Evolutionary conservation across 2,797 vertebrate genomes (phyloP).

Genomic region (Setipinna tenuifilis): DNA sequence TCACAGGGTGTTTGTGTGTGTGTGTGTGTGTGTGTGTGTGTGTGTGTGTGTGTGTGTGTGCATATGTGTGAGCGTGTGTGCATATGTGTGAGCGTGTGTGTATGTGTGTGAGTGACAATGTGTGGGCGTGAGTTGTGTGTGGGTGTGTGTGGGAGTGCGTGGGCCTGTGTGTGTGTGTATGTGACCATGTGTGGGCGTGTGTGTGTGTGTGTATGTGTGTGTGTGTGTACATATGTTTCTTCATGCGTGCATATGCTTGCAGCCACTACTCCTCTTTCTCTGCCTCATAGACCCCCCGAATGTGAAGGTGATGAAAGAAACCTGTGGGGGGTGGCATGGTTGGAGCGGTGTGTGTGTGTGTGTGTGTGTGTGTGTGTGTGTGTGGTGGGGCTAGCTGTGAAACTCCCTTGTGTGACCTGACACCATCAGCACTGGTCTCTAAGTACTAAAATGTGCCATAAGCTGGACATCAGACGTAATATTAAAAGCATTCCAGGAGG

Average conservation of each 20-base stretch:
- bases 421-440: neutral
- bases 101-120: neutral
- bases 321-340: neutral
- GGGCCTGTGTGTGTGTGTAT: neutral
- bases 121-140: constrained; percentile 13
- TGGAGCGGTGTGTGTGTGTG: neutral
- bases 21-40: neutral
- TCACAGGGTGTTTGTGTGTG: neutral
- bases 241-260: neutral
- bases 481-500: constrained; percentile 17
- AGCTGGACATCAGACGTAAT: constrained; percentile 2
- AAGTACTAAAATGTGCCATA: constrained; percentile 6
- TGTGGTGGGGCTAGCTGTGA: neutral
- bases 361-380: neutral
- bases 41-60: neutral
- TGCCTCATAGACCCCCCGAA: neutral
- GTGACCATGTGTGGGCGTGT: neutral
- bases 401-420: neutral
- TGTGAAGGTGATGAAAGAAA: constrained; percentile 9
- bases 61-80: neutral
- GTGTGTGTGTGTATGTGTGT: neutral
- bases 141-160: neutral
- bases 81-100: neutral
- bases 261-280: neutral
- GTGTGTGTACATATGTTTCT: neutral